These are phyloP conservation scores for Dicrostonyx torquatus DNA, from an alignment of 2,797 vertebrate genomes.

Conservation along the genomic window DNA sequence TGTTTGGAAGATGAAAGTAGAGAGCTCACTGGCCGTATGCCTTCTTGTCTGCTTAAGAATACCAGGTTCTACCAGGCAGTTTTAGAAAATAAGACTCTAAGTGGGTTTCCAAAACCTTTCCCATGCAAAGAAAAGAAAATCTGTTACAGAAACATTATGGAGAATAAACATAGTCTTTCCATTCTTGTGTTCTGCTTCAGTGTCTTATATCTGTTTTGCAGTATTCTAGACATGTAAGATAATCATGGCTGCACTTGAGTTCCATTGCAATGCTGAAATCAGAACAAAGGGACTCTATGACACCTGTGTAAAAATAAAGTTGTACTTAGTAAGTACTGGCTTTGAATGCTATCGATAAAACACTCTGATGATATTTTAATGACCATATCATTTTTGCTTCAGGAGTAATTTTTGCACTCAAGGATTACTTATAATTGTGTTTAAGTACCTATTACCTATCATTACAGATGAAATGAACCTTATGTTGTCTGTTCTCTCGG, in stretches of 20 bases:
- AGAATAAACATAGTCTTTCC: neutral
- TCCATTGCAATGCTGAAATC: neutral
- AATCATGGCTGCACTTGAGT: neutral
- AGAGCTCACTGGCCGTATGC: neutral
- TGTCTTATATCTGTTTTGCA: neutral
- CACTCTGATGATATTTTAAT: constrained; percentile 16
- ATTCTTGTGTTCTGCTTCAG: neutral
- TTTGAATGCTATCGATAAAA: constrained; percentile 23
- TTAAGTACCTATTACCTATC: neutral
- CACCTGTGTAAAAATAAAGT: neutral
- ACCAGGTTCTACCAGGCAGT: neutral
- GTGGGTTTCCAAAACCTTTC: neutral
- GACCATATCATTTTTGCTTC: neutral
- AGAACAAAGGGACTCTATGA: neutral
- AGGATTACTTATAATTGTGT: neutral
- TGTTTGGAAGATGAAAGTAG: neutral
- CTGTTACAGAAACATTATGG: constrained; percentile 1
- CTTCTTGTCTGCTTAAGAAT: neutral
- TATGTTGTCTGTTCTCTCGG: neutral
- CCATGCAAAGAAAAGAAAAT: neutral
- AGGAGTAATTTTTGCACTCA: neutral
- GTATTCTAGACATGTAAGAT: neutral
- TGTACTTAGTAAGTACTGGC: neutral
- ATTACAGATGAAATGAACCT: constrained; percentile 10
- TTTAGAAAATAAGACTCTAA: neutral